Base-by-base conservation (phyloP, 1,140 invertebrate genomes). In the Cydia amplana region DNA sequence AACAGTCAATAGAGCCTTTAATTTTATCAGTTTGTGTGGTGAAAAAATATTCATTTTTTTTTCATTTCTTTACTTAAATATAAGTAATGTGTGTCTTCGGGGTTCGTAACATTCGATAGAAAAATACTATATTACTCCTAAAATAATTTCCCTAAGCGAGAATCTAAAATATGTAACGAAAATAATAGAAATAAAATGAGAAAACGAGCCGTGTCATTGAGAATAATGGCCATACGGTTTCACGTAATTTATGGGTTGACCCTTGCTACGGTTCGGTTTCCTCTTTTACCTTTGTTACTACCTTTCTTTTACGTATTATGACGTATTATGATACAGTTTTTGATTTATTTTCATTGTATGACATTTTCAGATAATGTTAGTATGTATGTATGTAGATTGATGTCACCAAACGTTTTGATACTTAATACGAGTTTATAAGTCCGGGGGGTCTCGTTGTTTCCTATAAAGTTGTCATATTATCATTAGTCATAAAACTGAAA, bases 221-320 rank as follows among this genome's bases (percentile, higher is more conserved):
- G 20, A 60, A 60, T 60, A 23, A 60, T 60, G 10, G 0, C 55
- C 55, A 12, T 23, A 60, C 55, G 18, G 55, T 60, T 10, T n/a
- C 16, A 60, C 55, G n/a, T 60, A 60, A 60, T 60, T 60, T 60
- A 60, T 60, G 55, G 9, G 18, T n/a, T 23, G 55, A 60, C 55
- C 55, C 55, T 60, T 23, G 20, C 16, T 18, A 2, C 20, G 1
- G 55, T 18, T 20, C 16, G 4, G 20, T 60, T 60, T 23, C 18
- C n/a, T 5, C 18, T 60, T 60, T 60, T 60, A 60, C 20, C 55
- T 10, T 2, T 1, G 18, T 20, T 23, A n/a, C 51, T 55, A 55
- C 16, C 5, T 7, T 60, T 18, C 9, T 0, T 6, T 14, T 55
- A 28, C 28, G 28, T 28, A 55, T 20, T 55, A 18, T 55, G 16